phyloP scores from a whole-genome alignment of 2,797 vertebrate genomes.

The Parotocinclus haroldoi region DNA sequence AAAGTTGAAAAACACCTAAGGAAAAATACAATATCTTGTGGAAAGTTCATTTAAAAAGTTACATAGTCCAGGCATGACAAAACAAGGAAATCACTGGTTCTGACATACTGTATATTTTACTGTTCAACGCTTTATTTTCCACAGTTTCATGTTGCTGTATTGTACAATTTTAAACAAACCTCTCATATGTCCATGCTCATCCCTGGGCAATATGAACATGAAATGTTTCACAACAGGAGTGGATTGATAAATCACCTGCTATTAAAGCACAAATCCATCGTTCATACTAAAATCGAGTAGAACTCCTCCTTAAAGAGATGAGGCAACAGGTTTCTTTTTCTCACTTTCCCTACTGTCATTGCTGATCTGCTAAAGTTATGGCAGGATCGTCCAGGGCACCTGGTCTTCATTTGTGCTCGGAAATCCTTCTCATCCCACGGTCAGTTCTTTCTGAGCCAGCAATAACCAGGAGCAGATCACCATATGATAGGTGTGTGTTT shows the following conservation, averaged over 20 bases:
- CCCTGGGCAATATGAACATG: too few species aligned
- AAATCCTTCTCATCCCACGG: slow-evolving; percentile 43
- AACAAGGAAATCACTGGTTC: background rate
- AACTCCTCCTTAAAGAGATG: background rate
- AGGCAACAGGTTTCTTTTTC: slow-evolving; percentile 21
- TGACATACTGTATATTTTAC: too few species aligned
- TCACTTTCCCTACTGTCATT: slow-evolving; percentile 9
- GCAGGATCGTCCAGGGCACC: slow-evolving; percentile 42
- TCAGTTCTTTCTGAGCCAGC: slow-evolving; percentile 29
- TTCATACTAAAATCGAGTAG: too few species aligned
- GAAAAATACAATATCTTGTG: background rate
- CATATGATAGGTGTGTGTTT: slow-evolving; percentile 49
- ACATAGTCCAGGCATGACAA: background rate
- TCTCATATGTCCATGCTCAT: too few species aligned
- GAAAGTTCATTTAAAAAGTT: background rate
- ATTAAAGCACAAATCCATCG: too few species aligned
- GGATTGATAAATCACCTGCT: background rate
- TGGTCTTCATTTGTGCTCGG: slow-evolving; percentile 49
- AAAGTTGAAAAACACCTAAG: slow-evolving; percentile 6
- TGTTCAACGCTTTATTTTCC: too few species aligned
- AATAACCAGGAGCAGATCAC: slow-evolving; percentile 45
- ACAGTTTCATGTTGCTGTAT: too few species aligned
- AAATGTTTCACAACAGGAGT: too few species aligned
- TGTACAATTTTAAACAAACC: too few species aligned
- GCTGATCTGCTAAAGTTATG: slow-evolving; percentile 40